Conservation (phyloP, 2,888 invertebrate species). For the Orchestes rusci region DNA sequence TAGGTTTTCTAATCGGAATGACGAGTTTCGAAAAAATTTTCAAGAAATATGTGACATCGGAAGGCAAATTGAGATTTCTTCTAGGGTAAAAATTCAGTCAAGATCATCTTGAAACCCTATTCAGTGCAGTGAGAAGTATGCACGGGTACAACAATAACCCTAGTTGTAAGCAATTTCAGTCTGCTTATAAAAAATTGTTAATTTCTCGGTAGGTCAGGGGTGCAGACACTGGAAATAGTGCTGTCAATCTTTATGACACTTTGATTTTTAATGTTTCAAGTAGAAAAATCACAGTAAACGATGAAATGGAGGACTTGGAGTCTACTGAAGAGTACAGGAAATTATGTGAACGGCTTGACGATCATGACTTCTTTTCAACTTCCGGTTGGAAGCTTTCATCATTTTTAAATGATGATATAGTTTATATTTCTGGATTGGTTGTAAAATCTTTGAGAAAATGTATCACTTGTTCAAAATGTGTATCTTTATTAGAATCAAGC, state of each 20-base stretch:
- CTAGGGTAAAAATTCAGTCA: conserved; percentile 16
- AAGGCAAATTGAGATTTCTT: conserved; percentile 12
- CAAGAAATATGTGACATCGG: conserved; percentile 7
- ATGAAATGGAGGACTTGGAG: not conserved
- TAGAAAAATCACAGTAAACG: not conserved
- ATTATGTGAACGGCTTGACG: not conserved
- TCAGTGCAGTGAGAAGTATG: conserved; percentile 14
- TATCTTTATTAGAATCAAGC: too few species aligned
- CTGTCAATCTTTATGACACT: conserved; percentile 9
- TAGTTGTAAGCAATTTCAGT: conserved; percentile 17
- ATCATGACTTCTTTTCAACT: not conserved
- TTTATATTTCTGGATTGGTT: conserved; percentile 21
- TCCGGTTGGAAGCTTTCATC: conserved; percentile 10
- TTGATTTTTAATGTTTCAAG: conserved; percentile 7
- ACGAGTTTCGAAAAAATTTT: conserved; percentile 15
- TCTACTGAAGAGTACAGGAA: not conserved
- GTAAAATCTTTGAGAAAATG: conserved; percentile 15
- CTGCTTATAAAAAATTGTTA: conserved; percentile 16
- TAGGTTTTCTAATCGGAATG: conserved; percentile 22
- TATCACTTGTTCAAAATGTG: too few species aligned
- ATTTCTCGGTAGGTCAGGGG: conserved; percentile 2
- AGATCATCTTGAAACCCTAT: conserved; percentile 21
- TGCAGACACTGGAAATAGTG: conserved; percentile 12
- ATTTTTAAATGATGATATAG: conserved; percentile 13
- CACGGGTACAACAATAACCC: conserved; percentile 24